Evolutionary conservation across 2,888 invertebrate species (phyloP).

Genomic region (Ectemnius cavifrons): DNA sequence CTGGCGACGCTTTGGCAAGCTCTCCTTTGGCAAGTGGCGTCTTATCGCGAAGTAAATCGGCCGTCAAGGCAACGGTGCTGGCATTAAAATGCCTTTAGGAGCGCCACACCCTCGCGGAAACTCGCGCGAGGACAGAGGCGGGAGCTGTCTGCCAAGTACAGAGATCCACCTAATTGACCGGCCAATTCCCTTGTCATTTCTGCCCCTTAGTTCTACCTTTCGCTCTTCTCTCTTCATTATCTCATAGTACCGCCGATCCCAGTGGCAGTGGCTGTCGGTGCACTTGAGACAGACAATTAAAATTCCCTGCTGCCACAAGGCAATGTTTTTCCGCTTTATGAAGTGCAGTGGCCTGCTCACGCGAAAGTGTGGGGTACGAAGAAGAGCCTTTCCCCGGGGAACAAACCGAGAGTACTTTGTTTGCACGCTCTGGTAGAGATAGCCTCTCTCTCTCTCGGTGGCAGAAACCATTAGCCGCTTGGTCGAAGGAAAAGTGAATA

Average conservation of each 20-base stretch:
- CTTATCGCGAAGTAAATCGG: conserved; percentile 40
- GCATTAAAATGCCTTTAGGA: conserved; percentile 29
- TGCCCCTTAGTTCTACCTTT: background rate
- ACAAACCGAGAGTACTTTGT: too few species aligned
- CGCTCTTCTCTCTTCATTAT: conserved; percentile 5
- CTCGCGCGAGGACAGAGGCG: background rate
- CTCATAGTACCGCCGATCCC: background rate
- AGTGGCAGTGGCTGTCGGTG: background rate
- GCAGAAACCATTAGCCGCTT: conserved; percentile 1
- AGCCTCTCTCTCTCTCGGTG: too few species aligned
- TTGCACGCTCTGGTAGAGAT: too few species aligned
- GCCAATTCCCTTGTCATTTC: conserved; percentile 15
- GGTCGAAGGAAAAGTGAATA: background rate
- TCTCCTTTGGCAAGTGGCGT: conserved; percentile 26
- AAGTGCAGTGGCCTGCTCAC: too few species aligned
- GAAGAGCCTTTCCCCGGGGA: too few species aligned
- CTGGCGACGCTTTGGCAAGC: conserved; percentile 39
- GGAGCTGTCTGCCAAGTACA: conserved; percentile 25
- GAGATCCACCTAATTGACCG: conserved; percentile 29
- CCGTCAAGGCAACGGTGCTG: conserved; percentile 17
- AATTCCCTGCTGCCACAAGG: too few species aligned
- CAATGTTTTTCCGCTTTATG: too few species aligned
- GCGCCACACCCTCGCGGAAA: background rate
- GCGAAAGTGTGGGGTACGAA: too few species aligned
- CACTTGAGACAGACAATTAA: too few species aligned